phyloP scores from a whole-genome alignment of 2,113 vertebrate genomes.

The Coturnix japonica region DNA sequence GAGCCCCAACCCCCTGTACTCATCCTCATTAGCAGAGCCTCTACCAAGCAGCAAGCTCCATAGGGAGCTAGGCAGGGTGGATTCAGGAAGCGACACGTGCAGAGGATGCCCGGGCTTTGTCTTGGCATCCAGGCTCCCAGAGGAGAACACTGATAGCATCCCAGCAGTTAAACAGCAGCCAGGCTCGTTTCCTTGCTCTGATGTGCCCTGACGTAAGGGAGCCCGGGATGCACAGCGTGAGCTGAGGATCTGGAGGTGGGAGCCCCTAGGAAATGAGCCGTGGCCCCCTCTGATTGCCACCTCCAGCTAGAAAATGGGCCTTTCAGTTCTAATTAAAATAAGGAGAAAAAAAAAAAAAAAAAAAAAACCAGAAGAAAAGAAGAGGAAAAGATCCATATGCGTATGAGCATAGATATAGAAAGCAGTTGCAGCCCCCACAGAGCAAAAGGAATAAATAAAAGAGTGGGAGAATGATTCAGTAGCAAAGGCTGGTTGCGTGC shows the following conservation, averaged over 20 bases:
- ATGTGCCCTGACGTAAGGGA: slow-evolving; percentile 28
- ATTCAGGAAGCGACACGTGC: background rate
- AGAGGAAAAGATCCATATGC: background rate
- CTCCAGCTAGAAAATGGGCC: slow-evolving; percentile 57
- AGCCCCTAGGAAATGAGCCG: slow-evolving; percentile 6
- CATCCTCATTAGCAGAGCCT: slow-evolving; percentile 5
- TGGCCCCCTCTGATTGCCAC: slow-evolving; percentile 40
- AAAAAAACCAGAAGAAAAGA: no score
- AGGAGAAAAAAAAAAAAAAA: background rate
- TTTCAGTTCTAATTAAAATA: slow-evolving; percentile 49
- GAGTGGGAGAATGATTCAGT: slow-evolving; percentile 70
- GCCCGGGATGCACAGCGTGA: background rate
- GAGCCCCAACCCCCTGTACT: background rate
- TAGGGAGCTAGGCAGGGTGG: rapidly evolving
- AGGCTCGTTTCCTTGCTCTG: background rate
- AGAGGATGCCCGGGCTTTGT: background rate
- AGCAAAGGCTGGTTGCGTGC: slow-evolving; percentile 41
- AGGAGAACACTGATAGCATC: background rate
- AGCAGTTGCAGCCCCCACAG: slow-evolving; percentile 40
- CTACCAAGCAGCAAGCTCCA: background rate
- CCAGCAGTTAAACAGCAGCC: slow-evolving; percentile 2
- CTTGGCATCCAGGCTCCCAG: background rate
- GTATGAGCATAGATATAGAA: slow-evolving; percentile 58
- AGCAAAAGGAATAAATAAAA: slow-evolving; percentile 69
- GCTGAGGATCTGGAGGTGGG: slow-evolving; percentile 35